Percentiles rank a stretch among this genome's conserved stretches.
Conservation (phyloP, 1,140 invertebrate genomes). For the Andricus grossulariae region DNA sequence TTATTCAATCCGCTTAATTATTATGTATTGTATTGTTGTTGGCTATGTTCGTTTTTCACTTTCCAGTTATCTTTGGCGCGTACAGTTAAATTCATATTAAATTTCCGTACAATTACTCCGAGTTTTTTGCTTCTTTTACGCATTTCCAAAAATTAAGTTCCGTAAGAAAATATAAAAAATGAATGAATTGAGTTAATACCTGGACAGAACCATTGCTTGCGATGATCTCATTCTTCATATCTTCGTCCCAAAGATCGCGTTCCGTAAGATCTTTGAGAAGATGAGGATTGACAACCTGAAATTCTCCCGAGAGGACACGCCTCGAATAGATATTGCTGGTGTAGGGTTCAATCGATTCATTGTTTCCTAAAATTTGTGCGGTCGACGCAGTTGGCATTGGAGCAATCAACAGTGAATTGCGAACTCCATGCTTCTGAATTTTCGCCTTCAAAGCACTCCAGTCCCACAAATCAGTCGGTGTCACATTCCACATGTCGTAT, state of each 20-base stretch:
- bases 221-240: slow-evolving; percentile 98
- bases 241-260: slow-evolving; percentile 92
- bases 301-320: slow-evolving; percentile 93
- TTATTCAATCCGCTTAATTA: too few species aligned
- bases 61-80: too few species aligned
- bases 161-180: too few species aligned
- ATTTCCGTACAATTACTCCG: too few species aligned
- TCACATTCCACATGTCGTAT: slow-evolving; percentile 98
- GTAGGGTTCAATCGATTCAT: slow-evolving; percentile 98
- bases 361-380: slow-evolving; percentile 99
- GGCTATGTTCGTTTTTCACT: too few species aligned
- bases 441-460: slow-evolving; percentile 91
- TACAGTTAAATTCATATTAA: too few species aligned
- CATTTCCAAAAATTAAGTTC: too few species aligned
- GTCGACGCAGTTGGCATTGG: slow-evolving; percentile 99
- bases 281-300: slow-evolving; percentile 97
- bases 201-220: slow-evolving; percentile 94
- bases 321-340: slow-evolving; percentile 98
- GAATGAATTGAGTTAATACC: slow-evolving; percentile 60
- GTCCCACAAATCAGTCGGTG: slow-evolving; percentile 92
- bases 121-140: too few species aligned
- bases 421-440: slow-evolving; percentile 92
- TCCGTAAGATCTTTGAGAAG: slow-evolving; percentile 95
- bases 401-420: slow-evolving; percentile 96
- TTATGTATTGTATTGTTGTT: too few species aligned